These are phyloP conservation scores for Sycophila texana DNA, from an alignment of 2,888 invertebrate species.

Conservation along the genomic window DNA sequence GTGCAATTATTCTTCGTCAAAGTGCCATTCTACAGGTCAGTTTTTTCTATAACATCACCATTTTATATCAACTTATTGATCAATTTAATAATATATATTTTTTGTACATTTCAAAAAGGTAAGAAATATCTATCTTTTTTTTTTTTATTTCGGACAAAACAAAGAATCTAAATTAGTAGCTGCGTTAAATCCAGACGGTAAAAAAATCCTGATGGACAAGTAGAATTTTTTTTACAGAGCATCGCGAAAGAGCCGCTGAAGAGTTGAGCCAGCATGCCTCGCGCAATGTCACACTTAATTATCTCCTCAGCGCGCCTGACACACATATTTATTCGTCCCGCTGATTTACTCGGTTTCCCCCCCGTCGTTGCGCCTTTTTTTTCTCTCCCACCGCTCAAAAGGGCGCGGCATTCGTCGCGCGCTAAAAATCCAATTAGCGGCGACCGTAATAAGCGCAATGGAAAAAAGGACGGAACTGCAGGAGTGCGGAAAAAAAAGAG, in stretches of 20 bases:
- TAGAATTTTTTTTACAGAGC: too few relatives aligned
- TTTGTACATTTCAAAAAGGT: too few relatives aligned
- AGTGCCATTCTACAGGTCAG: slow-evolving; percentile 27
- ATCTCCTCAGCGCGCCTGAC: neutral
- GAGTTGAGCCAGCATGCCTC: too few relatives aligned
- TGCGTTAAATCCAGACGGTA: too few relatives aligned
- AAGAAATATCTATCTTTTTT: too few relatives aligned
- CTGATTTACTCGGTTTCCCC: neutral
- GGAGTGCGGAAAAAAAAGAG: neutral
- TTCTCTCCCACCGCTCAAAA: neutral
- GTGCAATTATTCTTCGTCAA: neutral
- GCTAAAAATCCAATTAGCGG: slow-evolving; percentile 44
- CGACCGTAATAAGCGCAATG: slow-evolving; percentile 25
- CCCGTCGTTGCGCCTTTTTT: neutral
- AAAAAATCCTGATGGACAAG: too few relatives aligned
- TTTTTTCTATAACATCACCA: neutral
- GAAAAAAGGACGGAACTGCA: neutral
- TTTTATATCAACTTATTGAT: too few relatives aligned
- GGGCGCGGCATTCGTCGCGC: slow-evolving; percentile 12
- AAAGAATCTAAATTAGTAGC: too few relatives aligned
- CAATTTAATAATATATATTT: too few relatives aligned
- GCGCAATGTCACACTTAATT: neutral
- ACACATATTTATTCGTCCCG: slow-evolving; percentile 5
- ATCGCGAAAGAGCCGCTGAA: too few relatives aligned
- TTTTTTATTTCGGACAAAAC: too few relatives aligned